phyloP scores from a whole-genome alignment of 2,113 vertebrate species.

The Aphelocoma coerulescens region DNA sequence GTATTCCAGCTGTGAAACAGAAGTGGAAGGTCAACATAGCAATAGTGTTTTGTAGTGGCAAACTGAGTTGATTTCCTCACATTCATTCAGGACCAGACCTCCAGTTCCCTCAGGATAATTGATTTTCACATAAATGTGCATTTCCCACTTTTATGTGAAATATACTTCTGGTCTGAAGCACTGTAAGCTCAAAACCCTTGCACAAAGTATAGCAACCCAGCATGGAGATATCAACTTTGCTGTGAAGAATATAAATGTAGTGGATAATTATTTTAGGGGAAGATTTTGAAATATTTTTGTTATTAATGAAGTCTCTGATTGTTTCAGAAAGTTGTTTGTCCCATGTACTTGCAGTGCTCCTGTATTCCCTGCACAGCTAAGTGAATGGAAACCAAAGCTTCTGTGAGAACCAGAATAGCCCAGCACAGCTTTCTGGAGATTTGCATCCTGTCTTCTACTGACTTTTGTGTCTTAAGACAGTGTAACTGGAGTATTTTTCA shows the following conservation, averaged over 20 bases:
- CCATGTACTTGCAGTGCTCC: background rate
- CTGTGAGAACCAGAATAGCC: background rate
- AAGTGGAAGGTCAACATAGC: slow-evolving; percentile 29
- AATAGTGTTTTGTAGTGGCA: background rate
- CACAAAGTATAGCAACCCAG: background rate
- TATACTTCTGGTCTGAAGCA: background rate
- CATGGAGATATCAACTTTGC: background rate
- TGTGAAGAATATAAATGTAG: background rate
- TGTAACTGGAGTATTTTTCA: background rate
- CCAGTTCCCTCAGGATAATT: slow-evolving; percentile 59
- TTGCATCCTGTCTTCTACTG: background rate
- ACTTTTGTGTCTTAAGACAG: background rate
- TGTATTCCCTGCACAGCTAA: background rate
- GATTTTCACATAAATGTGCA: slow-evolving; percentile 56
- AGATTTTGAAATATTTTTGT: background rate
- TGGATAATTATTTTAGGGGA: slow-evolving; percentile 12
- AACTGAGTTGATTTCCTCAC: slow-evolving; percentile 36
- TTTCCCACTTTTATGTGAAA: slow-evolving; percentile 16
- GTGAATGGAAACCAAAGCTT: background rate
- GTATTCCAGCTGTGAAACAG: slow-evolving; percentile 19
- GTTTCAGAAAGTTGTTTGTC: background rate
- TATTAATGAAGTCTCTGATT: background rate
- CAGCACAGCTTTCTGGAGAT: background rate
- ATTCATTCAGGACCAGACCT: slow-evolving; percentile 48
- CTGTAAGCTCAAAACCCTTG: slow-evolving; percentile 1